Percentiles rank a stretch among this genome's conserved stretches.
Evolutionary conservation across 2,888 invertebrate species (phyloP).

Genomic region (Machimus rusticus): DNA sequence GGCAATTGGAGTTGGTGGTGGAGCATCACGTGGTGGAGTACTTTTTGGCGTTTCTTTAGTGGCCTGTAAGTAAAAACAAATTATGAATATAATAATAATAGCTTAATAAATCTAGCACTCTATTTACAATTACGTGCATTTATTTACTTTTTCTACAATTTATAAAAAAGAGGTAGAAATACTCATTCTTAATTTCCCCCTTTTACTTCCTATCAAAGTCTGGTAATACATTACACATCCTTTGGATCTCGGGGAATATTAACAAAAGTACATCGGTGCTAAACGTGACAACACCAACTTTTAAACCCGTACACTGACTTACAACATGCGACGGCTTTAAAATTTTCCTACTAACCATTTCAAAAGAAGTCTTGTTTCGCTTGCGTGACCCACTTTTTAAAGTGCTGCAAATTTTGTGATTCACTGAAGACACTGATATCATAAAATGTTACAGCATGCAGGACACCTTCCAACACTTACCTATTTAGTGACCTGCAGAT

Average conservation of each 20-base stretch:
- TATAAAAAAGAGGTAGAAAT: not conserved
- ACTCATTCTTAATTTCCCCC: not conserved
- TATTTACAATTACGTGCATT: not conserved
- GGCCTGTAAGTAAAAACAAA: not conserved
- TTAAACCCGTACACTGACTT: not conserved
- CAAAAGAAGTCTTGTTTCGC: not conserved
- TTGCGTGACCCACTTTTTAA: not conserved
- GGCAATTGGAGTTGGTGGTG: conserved; percentile 61
- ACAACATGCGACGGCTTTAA: not conserved
- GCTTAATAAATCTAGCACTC: not conserved
- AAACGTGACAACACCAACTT: not conserved
- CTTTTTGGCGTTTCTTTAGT: conserved; percentile 26
- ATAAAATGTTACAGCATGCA: not conserved
- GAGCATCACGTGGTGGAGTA: conserved; percentile 60
- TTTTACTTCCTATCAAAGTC: not conserved
- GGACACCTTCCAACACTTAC: not conserved
- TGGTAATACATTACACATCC: not conserved
- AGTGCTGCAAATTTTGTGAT: not conserved
- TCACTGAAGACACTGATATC: not conserved
- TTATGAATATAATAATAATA: not conserved
- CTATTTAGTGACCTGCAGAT: not conserved
- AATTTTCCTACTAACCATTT: not conserved
- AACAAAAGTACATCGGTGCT: not conserved
- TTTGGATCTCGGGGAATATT: not conserved
- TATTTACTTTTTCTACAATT: not conserved